phyloP scores from a whole-genome alignment of 2,113 vertebrate species.

The Ceyx melanurus region DNA sequence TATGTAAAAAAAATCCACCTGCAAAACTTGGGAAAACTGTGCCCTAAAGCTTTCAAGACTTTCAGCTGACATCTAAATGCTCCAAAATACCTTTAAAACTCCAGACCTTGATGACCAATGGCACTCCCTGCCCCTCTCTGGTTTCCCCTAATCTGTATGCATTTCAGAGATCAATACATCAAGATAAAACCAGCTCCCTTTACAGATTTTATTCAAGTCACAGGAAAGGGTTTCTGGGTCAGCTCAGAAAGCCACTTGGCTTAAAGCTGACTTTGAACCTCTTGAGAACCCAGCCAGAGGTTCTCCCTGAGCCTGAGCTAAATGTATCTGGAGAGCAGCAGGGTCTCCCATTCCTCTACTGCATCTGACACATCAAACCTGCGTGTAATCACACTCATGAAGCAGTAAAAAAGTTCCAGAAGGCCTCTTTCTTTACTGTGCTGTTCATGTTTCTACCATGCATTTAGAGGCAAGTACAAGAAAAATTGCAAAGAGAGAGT shows the following conservation, averaged over 20 bases:
- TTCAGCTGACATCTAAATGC: not conserved
- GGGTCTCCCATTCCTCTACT: not conserved
- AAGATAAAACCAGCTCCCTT: not conserved
- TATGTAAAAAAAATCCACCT: not conserved
- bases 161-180: not conserved
- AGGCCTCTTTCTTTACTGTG: not conserved
- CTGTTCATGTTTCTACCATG: not conserved
- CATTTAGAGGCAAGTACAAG: not conserved
- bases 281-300: rapidly evolving
- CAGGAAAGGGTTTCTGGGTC: not conserved
- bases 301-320: not conserved
- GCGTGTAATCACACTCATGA: not conserved
- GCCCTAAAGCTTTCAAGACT: not conserved
- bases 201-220: not conserved
- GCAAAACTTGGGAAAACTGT: not conserved
- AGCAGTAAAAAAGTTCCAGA: not conserved
- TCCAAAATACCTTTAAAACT: not conserved
- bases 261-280: not conserved
- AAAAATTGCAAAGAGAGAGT: not conserved
- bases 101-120: not conserved
- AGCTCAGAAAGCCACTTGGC: not conserved
- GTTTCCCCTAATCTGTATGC: not conserved
- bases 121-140: not conserved
- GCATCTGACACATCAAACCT: not conserved
- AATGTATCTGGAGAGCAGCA: not conserved